Base-by-base conservation (phyloP, 2,888 invertebrate genomes). In the Hyposoter didymator region DNA sequence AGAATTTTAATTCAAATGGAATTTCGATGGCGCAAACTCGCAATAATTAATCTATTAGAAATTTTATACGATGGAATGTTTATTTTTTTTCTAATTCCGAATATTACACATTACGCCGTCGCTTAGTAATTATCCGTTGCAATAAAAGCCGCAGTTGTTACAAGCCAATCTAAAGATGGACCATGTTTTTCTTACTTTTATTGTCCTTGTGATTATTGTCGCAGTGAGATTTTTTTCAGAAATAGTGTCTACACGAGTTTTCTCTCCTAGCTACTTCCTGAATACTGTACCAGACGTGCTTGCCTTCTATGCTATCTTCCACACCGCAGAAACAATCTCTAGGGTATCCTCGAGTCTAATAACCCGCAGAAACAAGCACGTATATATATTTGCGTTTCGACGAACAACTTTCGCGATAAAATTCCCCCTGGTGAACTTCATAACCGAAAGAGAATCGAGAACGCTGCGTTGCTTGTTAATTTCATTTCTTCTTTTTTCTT, bases 391-490 rank as follows among this genome's bases (percentile, higher is more conserved):
- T 28, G 55, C 52, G 43, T 64, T 43, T 14, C 74, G 39, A 70
- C 67, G 73, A 84, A 78, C 62, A 86, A 89, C 84, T 89, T 89
- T 83, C 66, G 84, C 72, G 85, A 90, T 90, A 88, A 90, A 90
- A 90, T 89, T 88, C 81, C 85, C 88, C 49, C 19, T 19, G 76
- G 79, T 62, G 39, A 85, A 70, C 64, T 78, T 82, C 69, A 67
- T 80, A 73, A 59, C 75, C 75, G 72, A 72, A 82, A 75, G 76
- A 81, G 82, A 79, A 86, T 75, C 70, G 73, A 72, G 55, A 39
- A 75, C 43, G 52, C 78, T 66, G 19, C 67, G 78, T 67, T 82
- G 82, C 80, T 82, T 84, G 66, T 80, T 84, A 78, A 70, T 78
- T 74, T 17, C 66, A 72, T 74, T 39, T 70, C 39, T 76, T 39